These are phyloP conservation scores for Anthophora plumipes DNA, from an alignment of 2,888 invertebrate genomes.

Conservation along the genomic window DNA sequence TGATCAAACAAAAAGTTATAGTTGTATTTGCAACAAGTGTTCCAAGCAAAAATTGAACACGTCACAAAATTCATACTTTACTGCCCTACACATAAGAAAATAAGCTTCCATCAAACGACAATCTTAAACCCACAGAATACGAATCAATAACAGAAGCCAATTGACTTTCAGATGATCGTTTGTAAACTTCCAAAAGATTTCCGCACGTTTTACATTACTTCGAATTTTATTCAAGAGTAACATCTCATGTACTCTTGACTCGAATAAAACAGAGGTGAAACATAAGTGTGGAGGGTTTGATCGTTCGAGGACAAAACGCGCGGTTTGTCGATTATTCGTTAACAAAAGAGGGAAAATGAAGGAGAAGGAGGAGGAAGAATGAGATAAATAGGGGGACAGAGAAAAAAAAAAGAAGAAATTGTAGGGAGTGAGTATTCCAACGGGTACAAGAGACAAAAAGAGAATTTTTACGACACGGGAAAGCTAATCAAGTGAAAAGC, in stretches of 20 bases:
- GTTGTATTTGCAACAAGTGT: neutral
- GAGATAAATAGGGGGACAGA: slow-evolving; percentile 2
- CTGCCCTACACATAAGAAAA: neutral
- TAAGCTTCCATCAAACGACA: neutral
- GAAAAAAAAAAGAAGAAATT: slow-evolving; percentile 21
- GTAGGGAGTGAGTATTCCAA: slow-evolving; percentile 11
- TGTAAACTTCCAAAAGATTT: slow-evolving; percentile 36
- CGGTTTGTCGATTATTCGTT: slow-evolving; percentile 55
- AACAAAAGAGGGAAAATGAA: slow-evolving; percentile 51
- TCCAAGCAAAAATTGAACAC: neutral
- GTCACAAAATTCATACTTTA: neutral
- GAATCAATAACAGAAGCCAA: slow-evolving; percentile 29
- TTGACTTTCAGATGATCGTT: slow-evolving; percentile 23
- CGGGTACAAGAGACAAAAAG: slow-evolving; percentile 44
- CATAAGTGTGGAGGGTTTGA: slow-evolving; percentile 26
- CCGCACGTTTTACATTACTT: slow-evolving; percentile 22
- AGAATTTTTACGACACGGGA: slow-evolving; percentile 61
- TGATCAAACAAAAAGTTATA: neutral
- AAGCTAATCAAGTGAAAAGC: slow-evolving; percentile 80
- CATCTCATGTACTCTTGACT: slow-evolving; percentile 16
- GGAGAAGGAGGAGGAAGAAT: slow-evolving; percentile 17
- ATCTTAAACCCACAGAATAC: neutral
- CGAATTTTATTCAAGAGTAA: slow-evolving; percentile 20
- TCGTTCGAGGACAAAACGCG: slow-evolving; percentile 41
- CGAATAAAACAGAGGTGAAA: slow-evolving; percentile 28